Conservation (phyloP, 2,888 invertebrate species). For the Bellardia pandia region DNA sequence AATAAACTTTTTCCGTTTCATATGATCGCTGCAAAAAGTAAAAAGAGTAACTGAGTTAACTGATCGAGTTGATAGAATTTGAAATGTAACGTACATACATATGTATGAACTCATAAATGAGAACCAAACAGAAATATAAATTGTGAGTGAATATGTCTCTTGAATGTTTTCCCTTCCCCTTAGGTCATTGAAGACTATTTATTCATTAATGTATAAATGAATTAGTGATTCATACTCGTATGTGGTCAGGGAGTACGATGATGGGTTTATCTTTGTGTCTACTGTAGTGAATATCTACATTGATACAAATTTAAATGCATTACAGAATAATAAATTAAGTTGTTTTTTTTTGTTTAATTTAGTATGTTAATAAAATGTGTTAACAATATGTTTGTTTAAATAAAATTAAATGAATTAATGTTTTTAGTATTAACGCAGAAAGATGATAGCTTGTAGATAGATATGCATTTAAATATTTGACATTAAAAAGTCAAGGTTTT, state of each 20-base stretch:
- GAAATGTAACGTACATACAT: neutral
- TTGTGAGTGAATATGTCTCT: constrained; percentile 7
- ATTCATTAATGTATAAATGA: constrained; percentile 31
- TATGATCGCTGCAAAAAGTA: neutral
- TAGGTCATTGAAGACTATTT: neutral
- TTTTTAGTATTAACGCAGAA: neutral
- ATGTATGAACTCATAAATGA: constrained; percentile 1
- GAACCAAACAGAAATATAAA: neutral
- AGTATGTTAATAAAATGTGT: constrained; percentile 2
- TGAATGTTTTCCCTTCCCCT: neutral
- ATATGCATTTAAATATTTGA: neutral
- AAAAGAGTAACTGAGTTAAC: constrained; percentile 3
- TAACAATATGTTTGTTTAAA: constrained; percentile 9
- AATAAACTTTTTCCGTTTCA: constrained; percentile 3
- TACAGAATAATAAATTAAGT: constrained; percentile 2
- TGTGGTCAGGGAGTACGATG: neutral
- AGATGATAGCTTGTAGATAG: too few species aligned
- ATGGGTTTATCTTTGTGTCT: neutral
- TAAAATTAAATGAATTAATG: neutral
- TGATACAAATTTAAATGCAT: constrained; percentile 13
- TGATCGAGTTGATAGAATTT: neutral
- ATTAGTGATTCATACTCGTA: constrained; percentile 36
- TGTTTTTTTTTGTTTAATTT: neutral
- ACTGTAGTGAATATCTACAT: neutral
- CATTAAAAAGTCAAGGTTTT: constrained; percentile 12